Percentiles rank a stretch among this genome's conserved stretches.
phyloP scores from a whole-genome alignment of 2,888 invertebrate species.

The Uloborus plumipes region DNA sequence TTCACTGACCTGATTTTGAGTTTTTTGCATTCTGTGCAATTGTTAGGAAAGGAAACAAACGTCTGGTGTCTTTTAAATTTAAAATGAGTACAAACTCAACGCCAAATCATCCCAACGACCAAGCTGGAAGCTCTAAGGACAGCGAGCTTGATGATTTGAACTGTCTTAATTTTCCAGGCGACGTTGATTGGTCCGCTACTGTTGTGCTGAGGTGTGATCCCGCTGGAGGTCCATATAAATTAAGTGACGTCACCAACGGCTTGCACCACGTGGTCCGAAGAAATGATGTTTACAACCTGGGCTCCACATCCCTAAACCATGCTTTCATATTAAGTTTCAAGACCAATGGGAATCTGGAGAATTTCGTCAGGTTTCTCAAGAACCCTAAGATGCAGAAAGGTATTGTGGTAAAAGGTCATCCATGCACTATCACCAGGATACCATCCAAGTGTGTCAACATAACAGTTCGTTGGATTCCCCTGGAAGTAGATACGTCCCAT shows the following conservation, averaged over 20 bases:
- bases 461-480: conserved; percentile 31
- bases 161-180: conserved; percentile 42
- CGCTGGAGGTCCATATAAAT: conserved; percentile 29
- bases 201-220: conserved; percentile 48
- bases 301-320: conserved; percentile 44
- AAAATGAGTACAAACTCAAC: conserved; percentile 19
- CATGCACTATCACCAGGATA: conserved; percentile 12
- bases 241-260: conserved; percentile 26
- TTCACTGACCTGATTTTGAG: background rate
- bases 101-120: background rate
- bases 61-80: background rate
- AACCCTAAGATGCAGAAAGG: background rate
- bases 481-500: conserved; percentile 30
- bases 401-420: conserved; percentile 19
- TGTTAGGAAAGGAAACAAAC: background rate
- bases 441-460: conserved; percentile 32
- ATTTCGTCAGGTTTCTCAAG: conserved; percentile 22
- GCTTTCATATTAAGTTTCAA: conserved; percentile 43
- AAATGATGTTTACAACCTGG: conserved; percentile 40
- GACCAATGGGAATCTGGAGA: conserved; percentile 9
- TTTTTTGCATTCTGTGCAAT: background rate
- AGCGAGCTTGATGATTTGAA: conserved; percentile 34
- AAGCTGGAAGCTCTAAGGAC: background rate
- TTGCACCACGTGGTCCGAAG: conserved; percentile 17
- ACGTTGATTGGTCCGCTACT: conserved; percentile 54